These are phyloP conservation scores for Enteromius unitaeniatus DNA, from an alignment of 2,797 vertebrate species.

Conservation along the genomic window DNA sequence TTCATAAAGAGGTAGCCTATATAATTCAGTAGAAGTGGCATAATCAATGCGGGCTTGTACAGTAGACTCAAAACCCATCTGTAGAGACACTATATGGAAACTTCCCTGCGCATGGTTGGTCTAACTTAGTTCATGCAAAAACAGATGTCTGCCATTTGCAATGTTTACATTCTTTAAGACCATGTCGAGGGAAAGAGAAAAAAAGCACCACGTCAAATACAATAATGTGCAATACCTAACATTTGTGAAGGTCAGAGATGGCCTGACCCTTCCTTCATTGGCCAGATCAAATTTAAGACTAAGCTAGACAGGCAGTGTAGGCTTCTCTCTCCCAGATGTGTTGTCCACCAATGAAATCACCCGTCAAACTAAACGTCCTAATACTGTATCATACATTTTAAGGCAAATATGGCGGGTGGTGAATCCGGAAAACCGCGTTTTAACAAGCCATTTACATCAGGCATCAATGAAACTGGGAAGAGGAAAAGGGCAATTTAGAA, in stretches of 20 bases:
- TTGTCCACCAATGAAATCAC: background rate
- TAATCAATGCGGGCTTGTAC: background rate
- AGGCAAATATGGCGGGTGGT: background rate
- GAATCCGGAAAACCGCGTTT: conserved; percentile 20
- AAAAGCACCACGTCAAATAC: conserved; percentile 76
- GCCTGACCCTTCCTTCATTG: background rate
- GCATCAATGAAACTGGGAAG: conserved; percentile 20
- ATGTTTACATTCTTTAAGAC: conserved; percentile 89
- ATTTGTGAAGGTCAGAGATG: conserved; percentile 29
- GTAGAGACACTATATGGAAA: conserved; percentile 23
- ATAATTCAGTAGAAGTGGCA: background rate
- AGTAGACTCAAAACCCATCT: background rate
- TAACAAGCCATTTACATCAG: conserved; percentile 33
- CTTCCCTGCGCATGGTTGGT: conserved; percentile 1
- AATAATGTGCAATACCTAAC: conserved; percentile 63
- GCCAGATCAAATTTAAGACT: conserved; percentile 2
- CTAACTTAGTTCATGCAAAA: conserved; percentile 65
- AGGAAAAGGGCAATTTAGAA: conserved; percentile 22
- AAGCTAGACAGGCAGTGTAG: background rate
- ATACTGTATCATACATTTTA: background rate
- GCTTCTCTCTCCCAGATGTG: background rate
- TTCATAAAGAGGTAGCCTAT: background rate
- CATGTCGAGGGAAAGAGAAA: conserved; percentile 68
- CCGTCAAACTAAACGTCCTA: background rate
- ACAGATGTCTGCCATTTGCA: conserved; percentile 87